A percentile compares a stretch with the other conserved stretches of the same genome.
Evolutionary conservation across 2,888 invertebrate species (phyloP).

Genomic region (Creontiades dilutus): DNA sequence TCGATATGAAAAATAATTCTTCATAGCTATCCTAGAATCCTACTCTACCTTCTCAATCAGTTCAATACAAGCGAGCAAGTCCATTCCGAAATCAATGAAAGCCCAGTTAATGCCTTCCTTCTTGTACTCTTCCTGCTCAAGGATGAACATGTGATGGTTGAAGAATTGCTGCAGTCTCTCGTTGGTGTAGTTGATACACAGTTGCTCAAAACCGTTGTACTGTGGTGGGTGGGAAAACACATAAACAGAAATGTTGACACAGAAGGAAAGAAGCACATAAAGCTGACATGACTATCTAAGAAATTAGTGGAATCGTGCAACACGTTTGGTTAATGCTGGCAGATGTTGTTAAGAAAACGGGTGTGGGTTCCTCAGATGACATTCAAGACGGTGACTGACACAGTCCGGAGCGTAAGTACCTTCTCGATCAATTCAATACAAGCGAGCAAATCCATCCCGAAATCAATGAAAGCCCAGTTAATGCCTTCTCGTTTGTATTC

Average conservation of each 20-base stretch:
- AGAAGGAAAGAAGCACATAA: background rate
- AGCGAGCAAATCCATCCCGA: slow-evolving; percentile 98
- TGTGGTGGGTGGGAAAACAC: slow-evolving; percentile 78
- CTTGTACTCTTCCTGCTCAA: slow-evolving; percentile 99
- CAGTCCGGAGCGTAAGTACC: slow-evolving; percentile 81
- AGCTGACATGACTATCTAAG: background rate
- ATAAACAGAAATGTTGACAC: slow-evolving; percentile 38
- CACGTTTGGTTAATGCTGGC: background rate
- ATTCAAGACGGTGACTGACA: background rate
- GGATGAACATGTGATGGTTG: slow-evolving; percentile 99
- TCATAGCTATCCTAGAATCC: background rate
- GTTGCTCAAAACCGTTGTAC: slow-evolving; percentile 99
- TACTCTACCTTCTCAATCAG: slow-evolving; percentile 94
- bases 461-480: slow-evolving; percentile 99
- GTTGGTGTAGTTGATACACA: slow-evolving; percentile 99
- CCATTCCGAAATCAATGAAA: slow-evolving; percentile 99
- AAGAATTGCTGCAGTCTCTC: slow-evolving; percentile 99
- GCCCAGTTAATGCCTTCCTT: slow-evolving; percentile 98
- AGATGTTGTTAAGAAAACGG: background rate
- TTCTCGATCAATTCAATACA: slow-evolving; percentile 99
- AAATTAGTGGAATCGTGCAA: background rate
- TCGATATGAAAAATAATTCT: background rate
- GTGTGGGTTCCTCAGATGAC: background rate
- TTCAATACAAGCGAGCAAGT: slow-evolving; percentile 98
- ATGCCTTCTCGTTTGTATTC: slow-evolving; percentile 99